Evolutionary conservation across 35 echinoderm and acorn worm genomes (phyloP), one percentile per base, ranked within the genome.

Genomic region (Amphiura filiformis): DNA sequence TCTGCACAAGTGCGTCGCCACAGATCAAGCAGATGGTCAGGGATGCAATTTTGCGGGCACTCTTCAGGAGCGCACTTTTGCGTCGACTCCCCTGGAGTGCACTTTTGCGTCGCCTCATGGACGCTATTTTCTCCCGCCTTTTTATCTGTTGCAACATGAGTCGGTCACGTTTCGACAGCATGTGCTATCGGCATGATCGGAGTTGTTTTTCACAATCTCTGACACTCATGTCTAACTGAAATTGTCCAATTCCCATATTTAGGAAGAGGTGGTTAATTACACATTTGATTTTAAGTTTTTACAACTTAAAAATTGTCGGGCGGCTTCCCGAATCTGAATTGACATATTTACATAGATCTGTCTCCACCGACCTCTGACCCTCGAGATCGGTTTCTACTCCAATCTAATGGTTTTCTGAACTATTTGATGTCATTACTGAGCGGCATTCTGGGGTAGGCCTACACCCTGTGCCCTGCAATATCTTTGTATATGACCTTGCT

Each of bases 21-120:
- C 11, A 94, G 30, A 0, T 75, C 87, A 22, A 31, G 23, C 1
- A 90, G 36, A 75, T 89, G 92, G 26, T 89, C 82, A 0, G 81
- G 83, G 20, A 39, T 12, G 31, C 31, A 34, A 22, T 36, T 20
- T 34, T 37, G 12, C n/a, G n/a, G n/a, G n/a, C n/a, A n/a, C n/a
- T n/a, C n/a, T n/a, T n/a, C n/a, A n/a, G n/a, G n/a, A n/a, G n/a
- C n/a, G n/a, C n/a, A n/a, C n/a, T n/a, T n/a, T n/a, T n/a, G n/a
- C n/a, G n/a, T n/a, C n/a, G 18, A 7, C 4, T 15, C 38, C 33
- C 28, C 38, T 38, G 13, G 18, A 23, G 32, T 81, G 34, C 0
- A 26, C 31, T 38, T 13, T 81, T 38, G 4, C 37, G 14, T 38
- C 38, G 34, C 0, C 5, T 5, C 23, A 5, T 38, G 33, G 37